Base-by-base conservation (phyloP, 2,797 vertebrate genomes). In the Poecilia picta region DNA sequence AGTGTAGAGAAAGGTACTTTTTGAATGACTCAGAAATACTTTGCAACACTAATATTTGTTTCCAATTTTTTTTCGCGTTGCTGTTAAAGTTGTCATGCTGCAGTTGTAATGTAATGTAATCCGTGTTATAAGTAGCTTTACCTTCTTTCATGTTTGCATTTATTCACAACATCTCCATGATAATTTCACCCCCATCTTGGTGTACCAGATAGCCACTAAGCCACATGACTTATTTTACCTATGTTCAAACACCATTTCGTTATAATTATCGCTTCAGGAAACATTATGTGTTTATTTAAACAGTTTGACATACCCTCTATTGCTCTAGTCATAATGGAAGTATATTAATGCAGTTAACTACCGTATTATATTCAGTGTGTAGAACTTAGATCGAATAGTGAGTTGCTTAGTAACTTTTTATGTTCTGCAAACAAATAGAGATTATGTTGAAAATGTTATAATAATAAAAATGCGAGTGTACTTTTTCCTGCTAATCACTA, bases 371-470 rank as follows among this genome's bases (percentile, higher is more conserved):
- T 72, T 11, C 41, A 53, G 1, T 2, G 0, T 1, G 16, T 4
- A 31, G 31, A 28, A 16, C 39, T 46, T 57, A 15, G 57, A 28
- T 55, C 8, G 8, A 46, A 86, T 73, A 1, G 53, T 0, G 1
- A 39, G 28, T 31, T 72, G 16, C 8, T 72, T 25, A 76, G 72
- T 36, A 1, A 45, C 16, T 76, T 47, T 78, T 77, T 86, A 13
- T 8, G 47, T 31, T 20, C 72, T 36, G 43, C 16, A 85, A 83
- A 81, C 46, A 25, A 39, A 3, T 4, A 62, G 12, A 73, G 79
- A 66, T n/a, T 51, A 86, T 84, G 39, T 68, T 76, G n/a, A 78
- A 83, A 85, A 78, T 70, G 75, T 25, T 43, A 84, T 11, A 49
- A 47, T 12, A 47, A 16, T 71, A 76, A 76, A 43, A 74, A 68